These are phyloP conservation scores for Plodia interpunctella DNA, from an alignment of 1,140 invertebrate species.

Conservation along the genomic window DNA sequence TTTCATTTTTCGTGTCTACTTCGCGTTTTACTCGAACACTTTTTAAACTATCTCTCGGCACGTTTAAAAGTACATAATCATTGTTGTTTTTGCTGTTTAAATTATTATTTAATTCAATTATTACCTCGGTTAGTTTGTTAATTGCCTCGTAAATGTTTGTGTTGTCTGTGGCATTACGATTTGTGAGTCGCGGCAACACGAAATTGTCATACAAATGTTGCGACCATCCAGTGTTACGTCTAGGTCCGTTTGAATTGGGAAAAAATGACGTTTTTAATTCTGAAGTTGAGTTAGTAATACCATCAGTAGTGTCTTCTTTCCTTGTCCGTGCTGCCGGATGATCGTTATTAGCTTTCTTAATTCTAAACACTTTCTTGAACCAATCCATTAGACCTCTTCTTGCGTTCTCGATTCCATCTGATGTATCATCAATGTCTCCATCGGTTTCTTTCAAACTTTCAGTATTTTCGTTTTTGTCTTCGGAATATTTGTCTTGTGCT, in stretches of 20 bases:
- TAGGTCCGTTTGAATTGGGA: background rate
- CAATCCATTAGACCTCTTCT: too few species aligned
- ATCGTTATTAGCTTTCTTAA: too few species aligned
- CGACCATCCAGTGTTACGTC: background rate
- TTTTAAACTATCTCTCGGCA: background rate
- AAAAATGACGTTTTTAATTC: too few species aligned
- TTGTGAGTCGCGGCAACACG: background rate
- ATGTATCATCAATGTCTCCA: too few species aligned
- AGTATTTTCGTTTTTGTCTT: too few species aligned
- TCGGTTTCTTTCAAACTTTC: too few species aligned
- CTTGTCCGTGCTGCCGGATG: too few species aligned
- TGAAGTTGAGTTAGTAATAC: too few species aligned
- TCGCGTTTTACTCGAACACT: background rate
- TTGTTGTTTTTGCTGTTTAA: background rate
- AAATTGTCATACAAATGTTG: background rate
- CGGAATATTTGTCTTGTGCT: too few species aligned
- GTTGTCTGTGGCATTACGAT: background rate
- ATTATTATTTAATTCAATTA: background rate
- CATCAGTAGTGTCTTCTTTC: too few species aligned
- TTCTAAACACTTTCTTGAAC: too few species aligned
- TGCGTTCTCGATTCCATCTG: too few species aligned
- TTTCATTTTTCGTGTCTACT: background rate
- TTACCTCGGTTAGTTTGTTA: background rate
- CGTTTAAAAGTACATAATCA: background rate
- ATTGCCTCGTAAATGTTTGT: background rate